Percentiles rank a stretch among this genome's conserved stretches.
These are phyloP conservation scores for Neodiprion pinetum DNA, from an alignment of 1,140 invertebrate species.

Conservation along the genomic window DNA sequence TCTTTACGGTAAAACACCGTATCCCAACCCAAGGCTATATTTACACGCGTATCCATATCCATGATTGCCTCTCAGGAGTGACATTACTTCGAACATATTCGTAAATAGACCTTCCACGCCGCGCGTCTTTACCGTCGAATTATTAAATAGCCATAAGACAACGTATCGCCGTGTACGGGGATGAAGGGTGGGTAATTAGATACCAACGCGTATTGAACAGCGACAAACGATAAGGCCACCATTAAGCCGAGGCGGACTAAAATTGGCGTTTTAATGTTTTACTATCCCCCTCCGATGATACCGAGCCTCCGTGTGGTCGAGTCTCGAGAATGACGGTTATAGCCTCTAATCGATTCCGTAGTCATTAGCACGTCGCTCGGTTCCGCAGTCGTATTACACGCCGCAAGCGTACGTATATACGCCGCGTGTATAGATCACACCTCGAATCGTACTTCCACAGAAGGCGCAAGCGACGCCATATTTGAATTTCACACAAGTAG, in stretches of 20 bases:
- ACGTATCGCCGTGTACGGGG: too few species aligned
- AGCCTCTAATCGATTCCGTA: conserved; percentile 48
- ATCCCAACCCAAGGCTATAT: too few species aligned
- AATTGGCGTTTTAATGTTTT: conserved; percentile 8
- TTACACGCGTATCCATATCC: too few species aligned
- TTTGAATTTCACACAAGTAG: conserved; percentile 48
- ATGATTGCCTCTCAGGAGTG: not conserved
- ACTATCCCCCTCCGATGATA: not conserved
- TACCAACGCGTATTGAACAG: not conserved
- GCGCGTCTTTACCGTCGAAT: not conserved
- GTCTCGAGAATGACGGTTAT: conserved; percentile 18
- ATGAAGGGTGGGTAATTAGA: not conserved
- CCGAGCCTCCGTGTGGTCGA: not conserved
- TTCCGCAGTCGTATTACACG: conserved; percentile 33
- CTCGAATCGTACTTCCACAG: conserved; percentile 29
- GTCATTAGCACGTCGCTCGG: conserved; percentile 56
- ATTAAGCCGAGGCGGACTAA: not conserved
- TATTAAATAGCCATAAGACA: not conserved
- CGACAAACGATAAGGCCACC: not conserved
- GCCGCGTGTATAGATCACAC: not conserved
- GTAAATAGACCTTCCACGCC: not conserved
- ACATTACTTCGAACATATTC: not conserved
- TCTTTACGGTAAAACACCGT: too few species aligned
- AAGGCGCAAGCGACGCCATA: conserved; percentile 40
- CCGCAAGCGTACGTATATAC: not conserved